Evolutionary conservation across 2,113 vertebrate species (phyloP).

Genomic region (Sylvietta virens): DNA sequence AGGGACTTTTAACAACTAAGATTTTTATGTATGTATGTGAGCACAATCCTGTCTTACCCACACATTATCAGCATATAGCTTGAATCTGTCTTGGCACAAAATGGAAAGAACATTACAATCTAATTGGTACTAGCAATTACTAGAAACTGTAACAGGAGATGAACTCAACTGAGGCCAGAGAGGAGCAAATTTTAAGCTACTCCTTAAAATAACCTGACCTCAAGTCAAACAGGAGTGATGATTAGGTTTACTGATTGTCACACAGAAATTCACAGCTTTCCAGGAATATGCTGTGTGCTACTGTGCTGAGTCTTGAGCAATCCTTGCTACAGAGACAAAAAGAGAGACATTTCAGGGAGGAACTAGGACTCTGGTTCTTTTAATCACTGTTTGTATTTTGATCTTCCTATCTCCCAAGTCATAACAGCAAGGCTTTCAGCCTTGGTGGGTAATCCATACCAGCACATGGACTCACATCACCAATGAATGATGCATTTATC

Average conservation of each 20-base stretch:
- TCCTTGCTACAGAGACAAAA: background rate
- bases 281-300: background rate
- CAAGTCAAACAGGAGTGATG: background rate
- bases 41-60: background rate
- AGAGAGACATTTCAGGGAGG: background rate
- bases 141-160: background rate
- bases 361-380: background rate
- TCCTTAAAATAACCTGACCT: background rate
- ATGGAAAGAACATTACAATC: background rate
- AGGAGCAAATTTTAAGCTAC: background rate
- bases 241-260: background rate
- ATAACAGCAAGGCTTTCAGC: background rate
- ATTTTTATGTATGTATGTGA: background rate
- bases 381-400: background rate
- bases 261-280: background rate
- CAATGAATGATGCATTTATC: background rate
- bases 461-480: accelerated
- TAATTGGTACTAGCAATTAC: background rate
- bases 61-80: background rate
- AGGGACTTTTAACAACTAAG: background rate
- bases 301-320: background rate
- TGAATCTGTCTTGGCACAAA: background rate
- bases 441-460: accelerated
- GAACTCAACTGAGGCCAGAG: background rate
- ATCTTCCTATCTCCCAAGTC: background rate